phyloP scores from a whole-genome alignment of 2,797 vertebrate species.

The Tangara arthus region DNA sequence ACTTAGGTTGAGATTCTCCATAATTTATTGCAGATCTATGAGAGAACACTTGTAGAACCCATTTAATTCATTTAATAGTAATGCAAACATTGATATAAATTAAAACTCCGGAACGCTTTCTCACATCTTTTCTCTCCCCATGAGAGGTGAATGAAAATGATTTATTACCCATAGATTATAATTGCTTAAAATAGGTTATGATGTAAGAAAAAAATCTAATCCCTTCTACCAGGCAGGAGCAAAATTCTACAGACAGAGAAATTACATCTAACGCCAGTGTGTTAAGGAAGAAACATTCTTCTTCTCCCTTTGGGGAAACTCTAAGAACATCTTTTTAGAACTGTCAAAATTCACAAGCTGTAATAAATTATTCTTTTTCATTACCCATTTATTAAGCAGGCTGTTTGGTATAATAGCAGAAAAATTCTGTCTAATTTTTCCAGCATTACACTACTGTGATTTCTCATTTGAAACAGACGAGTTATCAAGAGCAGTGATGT shows the following conservation, averaged over 20 bases:
- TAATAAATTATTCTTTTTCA: constrained; percentile 86
- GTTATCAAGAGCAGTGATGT: constrained; percentile 61
- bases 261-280: constrained; percentile 68
- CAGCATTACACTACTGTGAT: constrained; percentile 65
- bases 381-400: constrained; percentile 78
- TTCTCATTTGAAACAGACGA: constrained; percentile 61
- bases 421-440: constrained; percentile 79
- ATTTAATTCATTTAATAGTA: constrained; percentile 61
- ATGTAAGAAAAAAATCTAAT: constrained; percentile 67
- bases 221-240: constrained; percentile 59
- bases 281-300: constrained; percentile 69
- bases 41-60: constrained; percentile 27
- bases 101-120: constrained; percentile 46
- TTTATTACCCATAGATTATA: constrained; percentile 74
- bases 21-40: constrained; percentile 56
- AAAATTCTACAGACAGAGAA: constrained; percentile 79
- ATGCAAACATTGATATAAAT: constrained; percentile 64
- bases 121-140: constrained; percentile 49
- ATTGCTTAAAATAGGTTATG: constrained; percentile 77
- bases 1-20: constrained; percentile 29
- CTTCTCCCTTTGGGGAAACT: constrained; percentile 75
- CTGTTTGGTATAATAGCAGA: constrained; percentile 78
- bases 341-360: constrained; percentile 79
- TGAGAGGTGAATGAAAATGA: constrained; percentile 67
- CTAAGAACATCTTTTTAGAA: constrained; percentile 81